phyloP scores from a whole-genome alignment of 2,888 invertebrate genomes.

The Parnassius glacialis region DNA sequence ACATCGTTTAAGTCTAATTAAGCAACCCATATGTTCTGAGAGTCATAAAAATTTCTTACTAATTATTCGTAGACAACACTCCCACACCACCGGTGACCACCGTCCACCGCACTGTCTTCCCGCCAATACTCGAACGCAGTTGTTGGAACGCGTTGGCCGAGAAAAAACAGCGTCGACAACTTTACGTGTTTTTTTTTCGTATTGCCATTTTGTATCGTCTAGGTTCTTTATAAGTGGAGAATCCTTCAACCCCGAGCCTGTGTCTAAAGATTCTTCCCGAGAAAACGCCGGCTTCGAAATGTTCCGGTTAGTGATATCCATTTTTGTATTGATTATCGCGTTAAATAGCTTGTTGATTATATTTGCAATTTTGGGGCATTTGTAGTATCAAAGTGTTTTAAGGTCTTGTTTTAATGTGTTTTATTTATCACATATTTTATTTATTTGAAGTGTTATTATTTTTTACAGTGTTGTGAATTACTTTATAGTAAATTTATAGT shows the following conservation, averaged over 20 bases:
- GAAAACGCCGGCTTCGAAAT: constrained; percentile 42
- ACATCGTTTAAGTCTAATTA: too few species aligned
- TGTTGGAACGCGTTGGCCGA: constrained; percentile 45
- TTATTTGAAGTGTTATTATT: background rate
- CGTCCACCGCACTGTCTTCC: constrained; percentile 33
- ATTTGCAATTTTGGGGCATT: constrained; percentile 6
- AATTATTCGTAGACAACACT: constrained; percentile 25
- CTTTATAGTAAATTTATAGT: background rate
- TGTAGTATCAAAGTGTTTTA: background rate
- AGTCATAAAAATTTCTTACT: constrained; percentile 19
- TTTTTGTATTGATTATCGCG: constrained; percentile 37
- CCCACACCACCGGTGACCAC: constrained; percentile 36
- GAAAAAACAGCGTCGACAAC: constrained; percentile 43
- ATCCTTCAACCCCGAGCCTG: constrained; percentile 47
- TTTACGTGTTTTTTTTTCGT: constrained; percentile 35
- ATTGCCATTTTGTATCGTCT: constrained; percentile 46
- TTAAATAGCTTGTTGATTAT: constrained; percentile 10
- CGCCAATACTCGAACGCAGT: constrained; percentile 34
- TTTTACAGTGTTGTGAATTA: background rate
- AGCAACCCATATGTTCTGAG: constrained; percentile 1
- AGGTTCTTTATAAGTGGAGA: constrained; percentile 61
- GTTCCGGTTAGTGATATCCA: constrained; percentile 66
- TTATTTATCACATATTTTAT: background rate
- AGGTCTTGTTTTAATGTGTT: background rate
- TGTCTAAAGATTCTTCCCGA: constrained; percentile 46